Conservation (phyloP, 2,888 invertebrate genomes). For the Eucera pruinosa region DNA sequence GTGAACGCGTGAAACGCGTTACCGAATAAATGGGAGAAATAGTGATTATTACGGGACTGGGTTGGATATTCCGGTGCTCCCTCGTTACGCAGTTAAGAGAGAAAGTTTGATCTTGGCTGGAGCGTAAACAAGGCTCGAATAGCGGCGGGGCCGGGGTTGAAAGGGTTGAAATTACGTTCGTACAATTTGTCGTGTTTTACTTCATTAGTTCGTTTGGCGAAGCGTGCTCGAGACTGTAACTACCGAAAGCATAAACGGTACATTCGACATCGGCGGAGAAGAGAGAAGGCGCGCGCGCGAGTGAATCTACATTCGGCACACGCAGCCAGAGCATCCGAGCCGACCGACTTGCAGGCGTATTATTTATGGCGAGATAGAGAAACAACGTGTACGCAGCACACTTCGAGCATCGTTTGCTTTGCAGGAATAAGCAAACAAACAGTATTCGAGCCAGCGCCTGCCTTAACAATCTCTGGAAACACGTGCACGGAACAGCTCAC, state of each 20-base stretch:
- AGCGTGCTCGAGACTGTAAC: conserved; percentile 32
- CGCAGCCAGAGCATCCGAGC: conserved; percentile 11
- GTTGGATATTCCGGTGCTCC: no score
- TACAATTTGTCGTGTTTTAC: conserved; percentile 30
- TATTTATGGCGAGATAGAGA: conserved; percentile 61
- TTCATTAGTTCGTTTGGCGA: conserved; percentile 36
- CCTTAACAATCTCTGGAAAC: conserved; percentile 66
- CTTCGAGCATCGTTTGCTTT: conserved; percentile 65
- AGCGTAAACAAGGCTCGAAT: not conserved
- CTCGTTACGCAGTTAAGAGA: no score
- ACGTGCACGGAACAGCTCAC: conserved; percentile 44
- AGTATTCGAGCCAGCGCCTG: conserved; percentile 47
- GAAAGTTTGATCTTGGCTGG: conserved; percentile 18
- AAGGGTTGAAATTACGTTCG: conserved; percentile 17
- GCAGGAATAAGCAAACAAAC: conserved; percentile 65
- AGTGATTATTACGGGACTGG: no score
- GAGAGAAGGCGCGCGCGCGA: no score
- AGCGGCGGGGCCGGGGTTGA: not conserved
- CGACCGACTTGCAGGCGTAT: conserved; percentile 37
- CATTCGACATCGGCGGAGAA: conserved; percentile 5
- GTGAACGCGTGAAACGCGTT: no score
- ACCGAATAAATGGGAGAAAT: no score
- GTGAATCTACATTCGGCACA: conserved; percentile 36
- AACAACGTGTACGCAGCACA: conserved; percentile 48
- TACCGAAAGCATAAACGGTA: conserved; percentile 31